A percentile compares a stretch with the other conserved stretches of the same genome.
These are phyloP conservation scores for Centrocercus urophasianus DNA, from an alignment of 2,113 vertebrate genomes.

Conservation along the genomic window DNA sequence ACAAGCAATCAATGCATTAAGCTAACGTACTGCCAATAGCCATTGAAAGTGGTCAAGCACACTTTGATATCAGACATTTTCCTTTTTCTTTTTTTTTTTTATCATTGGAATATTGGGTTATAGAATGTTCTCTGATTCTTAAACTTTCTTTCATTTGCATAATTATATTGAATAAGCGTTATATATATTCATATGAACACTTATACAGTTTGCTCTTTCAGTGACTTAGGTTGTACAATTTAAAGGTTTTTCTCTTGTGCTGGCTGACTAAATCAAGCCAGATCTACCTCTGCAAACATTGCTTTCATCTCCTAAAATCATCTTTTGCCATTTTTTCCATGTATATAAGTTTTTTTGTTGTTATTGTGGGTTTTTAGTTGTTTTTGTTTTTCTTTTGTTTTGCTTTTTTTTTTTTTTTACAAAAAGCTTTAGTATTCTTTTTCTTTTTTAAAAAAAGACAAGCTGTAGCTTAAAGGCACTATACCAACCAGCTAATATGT, in stretches of 20 bases:
- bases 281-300: background rate
- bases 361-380: too few relatives aligned
- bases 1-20: slow-evolving; percentile 13
- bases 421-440: background rate
- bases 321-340: background rate
- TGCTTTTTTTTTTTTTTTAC: background rate
- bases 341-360: background rate
- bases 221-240: slow-evolving; percentile 40
- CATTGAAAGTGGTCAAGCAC: background rate
- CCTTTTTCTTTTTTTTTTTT: background rate
- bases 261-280: background rate
- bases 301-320: background rate
- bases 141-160: slow-evolving; percentile 50
- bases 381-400: too few relatives aligned
- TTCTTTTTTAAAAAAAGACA: background rate
- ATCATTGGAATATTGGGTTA: slow-evolving; percentile 13
- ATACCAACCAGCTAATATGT: background rate
- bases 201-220: slow-evolving; percentile 10
- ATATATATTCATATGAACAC: background rate
- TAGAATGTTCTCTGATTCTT: background rate
- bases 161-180: slow-evolving; percentile 15
- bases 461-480: background rate
- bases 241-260: slow-evolving; percentile 46
- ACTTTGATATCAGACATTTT: background rate
- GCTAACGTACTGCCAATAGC: background rate